phyloP scores from a whole-genome alignment of 2,888 invertebrate genomes.

The Tetranychus truncatus region DNA sequence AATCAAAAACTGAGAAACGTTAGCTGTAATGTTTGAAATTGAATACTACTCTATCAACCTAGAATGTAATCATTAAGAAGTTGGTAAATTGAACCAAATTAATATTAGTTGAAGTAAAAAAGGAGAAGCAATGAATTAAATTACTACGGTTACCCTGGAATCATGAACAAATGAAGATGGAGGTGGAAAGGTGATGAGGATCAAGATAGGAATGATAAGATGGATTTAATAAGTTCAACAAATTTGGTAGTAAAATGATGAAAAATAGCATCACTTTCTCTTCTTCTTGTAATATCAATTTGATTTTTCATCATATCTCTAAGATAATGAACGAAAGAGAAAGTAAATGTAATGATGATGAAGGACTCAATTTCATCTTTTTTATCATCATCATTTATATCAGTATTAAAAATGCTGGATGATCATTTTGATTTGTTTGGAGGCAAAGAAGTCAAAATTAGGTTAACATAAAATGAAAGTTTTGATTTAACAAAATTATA shows the following conservation, averaged over 20 bases:
- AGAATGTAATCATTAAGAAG: too few species aligned
- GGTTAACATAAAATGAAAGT: neutral
- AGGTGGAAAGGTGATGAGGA: neutral
- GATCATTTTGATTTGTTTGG: neutral
- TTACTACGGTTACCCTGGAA: too few species aligned
- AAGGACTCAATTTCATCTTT: neutral
- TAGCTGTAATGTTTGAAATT: too few species aligned
- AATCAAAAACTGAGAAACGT: too few species aligned
- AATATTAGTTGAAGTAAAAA: too few species aligned
- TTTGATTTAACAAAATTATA: neutral
- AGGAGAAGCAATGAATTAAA: too few species aligned
- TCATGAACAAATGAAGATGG: neutral
- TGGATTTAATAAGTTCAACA: neutral
- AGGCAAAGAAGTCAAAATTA: neutral
- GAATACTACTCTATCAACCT: too few species aligned
- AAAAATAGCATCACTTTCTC: neutral
- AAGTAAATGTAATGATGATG: neutral
- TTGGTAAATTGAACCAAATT: too few species aligned
- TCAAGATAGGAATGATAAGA: neutral
- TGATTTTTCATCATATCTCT: neutral
- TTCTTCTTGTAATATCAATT: neutral
- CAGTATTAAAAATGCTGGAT: neutral
- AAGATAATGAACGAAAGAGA: neutral
- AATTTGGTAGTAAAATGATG: neutral
- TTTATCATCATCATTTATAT: neutral